Conservation (phyloP, 2,797 vertebrate genomes). For the Epinephelus coioides region DNA sequence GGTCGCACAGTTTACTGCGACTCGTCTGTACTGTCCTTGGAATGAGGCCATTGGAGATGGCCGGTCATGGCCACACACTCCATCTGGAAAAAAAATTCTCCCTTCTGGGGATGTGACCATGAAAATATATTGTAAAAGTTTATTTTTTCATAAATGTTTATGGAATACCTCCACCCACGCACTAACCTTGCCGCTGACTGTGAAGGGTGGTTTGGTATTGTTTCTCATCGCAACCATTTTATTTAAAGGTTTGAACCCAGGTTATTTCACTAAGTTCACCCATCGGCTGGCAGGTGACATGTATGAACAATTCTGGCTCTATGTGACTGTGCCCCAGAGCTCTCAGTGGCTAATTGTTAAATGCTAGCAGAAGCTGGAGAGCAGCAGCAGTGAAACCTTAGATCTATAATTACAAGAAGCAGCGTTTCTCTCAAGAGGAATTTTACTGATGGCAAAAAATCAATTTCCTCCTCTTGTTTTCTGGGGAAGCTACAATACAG, state of each 20-base stretch:
- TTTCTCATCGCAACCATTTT: constrained; percentile 16
- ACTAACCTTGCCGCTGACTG: constrained; percentile 28
- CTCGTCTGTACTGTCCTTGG: constrained; percentile 62
- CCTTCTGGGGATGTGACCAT: constrained; percentile 26
- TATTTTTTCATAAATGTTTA: constrained; percentile 64
- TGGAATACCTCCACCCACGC: constrained; percentile 42
- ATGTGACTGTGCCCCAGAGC: constrained; percentile 39
- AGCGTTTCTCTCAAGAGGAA: constrained; percentile 58
- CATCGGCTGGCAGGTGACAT: constrained; percentile 49
- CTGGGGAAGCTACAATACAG: constrained; percentile 33
- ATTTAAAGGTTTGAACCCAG: constrained; percentile 13
- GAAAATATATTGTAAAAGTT: constrained; percentile 48
- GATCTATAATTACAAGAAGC: constrained; percentile 79
- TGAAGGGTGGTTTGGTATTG: constrained; percentile 16
- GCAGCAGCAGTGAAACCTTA: constrained; percentile 66
- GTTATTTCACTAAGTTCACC: constrained; percentile 9
- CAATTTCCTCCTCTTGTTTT: constrained; percentile 64
- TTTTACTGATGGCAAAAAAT: constrained; percentile 74
- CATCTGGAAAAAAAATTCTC: constrained; percentile 36
- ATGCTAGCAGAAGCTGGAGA: constrained; percentile 51
- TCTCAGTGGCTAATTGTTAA: constrained; percentile 70
- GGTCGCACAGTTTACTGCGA: constrained; percentile 72
- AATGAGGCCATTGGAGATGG: constrained; percentile 56
- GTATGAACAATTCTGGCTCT: constrained; percentile 24
- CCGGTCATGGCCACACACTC: constrained; percentile 45